Evolutionary conservation across 2,113 vertebrate genomes (phyloP), one percentile per base, ranked within the genome.

Genomic region (Sinocyclocheilus grahami): DNA sequence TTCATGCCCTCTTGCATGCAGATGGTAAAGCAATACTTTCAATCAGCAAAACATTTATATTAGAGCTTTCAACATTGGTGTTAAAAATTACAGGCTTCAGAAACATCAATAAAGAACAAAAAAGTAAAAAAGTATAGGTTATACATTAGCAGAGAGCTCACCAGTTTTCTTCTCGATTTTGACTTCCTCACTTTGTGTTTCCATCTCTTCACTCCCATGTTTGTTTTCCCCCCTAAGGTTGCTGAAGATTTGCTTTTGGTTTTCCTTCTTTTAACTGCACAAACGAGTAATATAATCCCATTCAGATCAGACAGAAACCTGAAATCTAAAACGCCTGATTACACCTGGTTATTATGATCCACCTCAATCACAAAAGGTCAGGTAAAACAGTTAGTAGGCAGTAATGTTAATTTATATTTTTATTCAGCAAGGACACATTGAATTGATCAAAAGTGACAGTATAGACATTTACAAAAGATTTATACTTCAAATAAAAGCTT

Each of bases 221-320:
- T 92, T 1, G 91, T 78, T 92, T 93, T 95, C 65, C 88, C 88
- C 65, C 86, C 85, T 13, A 88, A 92, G 37, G 91, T 91, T 48
- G 92, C 80, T 0, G 85, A 91, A 0, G 88, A 53, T 87, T 94
- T 96, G 75, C 91, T 95, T 72, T 74, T 72, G 1, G 10, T 90
- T 90, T 91, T 97, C 92, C 92, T 96, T 87, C 93, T 94, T 87
- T 90, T 96, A 30, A 93, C 98, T 98, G 88, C 3, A 62, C 6
- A 2, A 60, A 60, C 58, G n/a, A 62, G 85, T 88, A 27, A 89
- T 77, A 86, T 5, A 69, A 14, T 63, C 4, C 65, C 42, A 83
- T 55, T 71, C 16, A 76, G 9, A 10, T 2, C 22, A n/a, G 51
- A 46, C 42, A 46, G 42, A 46, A 46, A 46, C 9, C 30, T 33